Conservation (phyloP, 1,140 invertebrate species). For the Ptiloglossa arizonensis region DNA sequence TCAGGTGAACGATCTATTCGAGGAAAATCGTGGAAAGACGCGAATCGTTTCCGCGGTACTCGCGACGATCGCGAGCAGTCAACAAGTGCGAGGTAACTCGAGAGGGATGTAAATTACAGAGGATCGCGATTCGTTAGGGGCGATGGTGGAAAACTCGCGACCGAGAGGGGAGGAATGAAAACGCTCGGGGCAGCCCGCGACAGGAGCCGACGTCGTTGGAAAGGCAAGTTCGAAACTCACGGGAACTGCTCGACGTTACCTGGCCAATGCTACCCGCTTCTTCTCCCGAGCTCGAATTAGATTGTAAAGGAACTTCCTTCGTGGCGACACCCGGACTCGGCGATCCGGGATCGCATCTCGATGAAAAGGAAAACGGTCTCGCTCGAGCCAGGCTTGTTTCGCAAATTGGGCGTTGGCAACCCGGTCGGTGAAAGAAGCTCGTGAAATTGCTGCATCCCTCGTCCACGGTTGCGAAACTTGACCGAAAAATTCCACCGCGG, state of each 20-base stretch:
- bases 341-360: conserved; percentile 4
- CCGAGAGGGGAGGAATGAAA: not conserved
- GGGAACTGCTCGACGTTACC: not conserved
- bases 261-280: not conserved
- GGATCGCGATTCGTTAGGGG: conserved; percentile 3
- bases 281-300: not conserved
- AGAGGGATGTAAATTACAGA: not conserved
- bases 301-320: conserved; percentile 1
- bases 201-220: not conserved
- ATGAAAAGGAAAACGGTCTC: not conserved
- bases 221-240: not conserved
- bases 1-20: too few species aligned
- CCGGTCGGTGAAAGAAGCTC: not conserved
- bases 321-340: not conserved
- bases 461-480: not conserved
- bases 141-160: not conserved
- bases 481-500: not conserved
- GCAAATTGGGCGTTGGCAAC: conserved; percentile 1
- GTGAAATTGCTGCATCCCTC: not conserved
- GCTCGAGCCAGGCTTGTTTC: conserved; percentile 12
- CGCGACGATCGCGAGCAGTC: too few species aligned
- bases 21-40: too few species aligned
- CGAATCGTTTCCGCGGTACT: too few species aligned
- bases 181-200: not conserved
- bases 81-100: too few species aligned